These are phyloP conservation scores for Hetaerina titia DNA, from an alignment of 2,888 invertebrate species.

Conservation along the genomic window DNA sequence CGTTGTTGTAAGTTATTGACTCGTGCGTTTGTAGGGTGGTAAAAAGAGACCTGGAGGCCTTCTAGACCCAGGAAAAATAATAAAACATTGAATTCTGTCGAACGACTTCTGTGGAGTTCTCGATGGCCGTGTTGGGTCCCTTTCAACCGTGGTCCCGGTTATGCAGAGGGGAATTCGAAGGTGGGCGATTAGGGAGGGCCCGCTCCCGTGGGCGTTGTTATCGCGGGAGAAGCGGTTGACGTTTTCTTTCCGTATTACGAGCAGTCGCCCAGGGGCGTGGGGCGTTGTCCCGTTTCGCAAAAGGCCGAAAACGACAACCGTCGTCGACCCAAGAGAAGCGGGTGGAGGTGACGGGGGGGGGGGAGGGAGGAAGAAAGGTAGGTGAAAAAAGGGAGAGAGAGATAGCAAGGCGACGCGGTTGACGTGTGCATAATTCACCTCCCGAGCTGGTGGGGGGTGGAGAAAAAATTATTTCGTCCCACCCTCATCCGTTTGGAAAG, in stretches of 20 bases:
- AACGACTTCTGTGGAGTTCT: no score
- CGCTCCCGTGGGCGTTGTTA: background rate
- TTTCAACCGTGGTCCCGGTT: background rate
- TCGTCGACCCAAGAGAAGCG: background rate
- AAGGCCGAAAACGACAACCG: background rate
- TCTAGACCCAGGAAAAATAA: no score
- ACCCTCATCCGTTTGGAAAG: background rate
- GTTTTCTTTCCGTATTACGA: background rate
- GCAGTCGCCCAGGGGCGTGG: background rate
- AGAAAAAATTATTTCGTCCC: constrained; percentile 15
- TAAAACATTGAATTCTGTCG: no score
- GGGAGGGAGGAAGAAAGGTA: background rate
- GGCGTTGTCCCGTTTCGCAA: background rate
- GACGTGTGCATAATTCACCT: constrained; percentile 40
- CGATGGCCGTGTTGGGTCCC: background rate
- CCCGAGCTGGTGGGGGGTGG: background rate
- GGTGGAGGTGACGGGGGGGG: background rate
- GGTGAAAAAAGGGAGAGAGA: background rate
- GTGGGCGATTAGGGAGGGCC: background rate
- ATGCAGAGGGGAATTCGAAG: background rate
- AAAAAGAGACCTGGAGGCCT: background rate
- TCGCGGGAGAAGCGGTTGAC: background rate
- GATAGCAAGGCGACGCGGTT: background rate
- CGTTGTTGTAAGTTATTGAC: background rate
- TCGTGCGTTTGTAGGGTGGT: background rate